Base-by-base conservation (phyloP, 1,140 invertebrate species). In the Sitophilus oryzae region DNA sequence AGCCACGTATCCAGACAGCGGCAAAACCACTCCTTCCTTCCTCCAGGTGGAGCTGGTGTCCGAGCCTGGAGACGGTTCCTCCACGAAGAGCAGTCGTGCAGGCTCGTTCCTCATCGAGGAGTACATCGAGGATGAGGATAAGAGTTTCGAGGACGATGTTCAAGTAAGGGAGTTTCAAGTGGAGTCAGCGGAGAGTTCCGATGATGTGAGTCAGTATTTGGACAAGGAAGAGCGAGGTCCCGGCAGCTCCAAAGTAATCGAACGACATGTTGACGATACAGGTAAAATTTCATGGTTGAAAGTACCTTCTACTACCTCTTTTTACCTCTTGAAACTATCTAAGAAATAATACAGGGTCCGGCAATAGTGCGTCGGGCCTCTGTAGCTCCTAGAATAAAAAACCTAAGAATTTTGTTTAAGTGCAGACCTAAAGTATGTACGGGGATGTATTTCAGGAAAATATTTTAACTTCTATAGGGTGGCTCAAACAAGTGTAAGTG, bases 181-280 rank as follows among this genome's bases (percentile, higher is more conserved):
- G 2, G 64, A 62, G 41, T 64, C 68, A 9, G 65, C 60, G 10
- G 68, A 65, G 30, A 68, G 64, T 56, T 70, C 67, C 4, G 66
- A 68, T 34, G 68, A 68, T 40, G 64, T 71, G 16, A 69, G 67
- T 47, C 67, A 71, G 52, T 70, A 69, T 55, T 59, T 71, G 48
- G 70, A 71, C 25, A 69, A 69, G 57, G 68, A 69, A 15, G 69
- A 70, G 46, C 42, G 25, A 4, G 41, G 43, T 19, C 41, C 56
- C 19, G n/a, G 30, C 20, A 38, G 16, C 21, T 41, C 15, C 20
- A 54, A 46, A 22, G 42, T 50, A 42, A 35, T 10, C 23, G n/a
- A 57, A 42, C 30, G 51, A 18, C 15, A 43, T 46, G 30, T 22
- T 10, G 38, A 58, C n/a, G 45, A 14, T 16, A 50, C 10, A 18